Percentiles rank a stretch among this genome's conserved stretches.
Evolutionary conservation across 2,888 invertebrate species (phyloP).

Genomic region (Hydrotaea diabolus): DNA sequence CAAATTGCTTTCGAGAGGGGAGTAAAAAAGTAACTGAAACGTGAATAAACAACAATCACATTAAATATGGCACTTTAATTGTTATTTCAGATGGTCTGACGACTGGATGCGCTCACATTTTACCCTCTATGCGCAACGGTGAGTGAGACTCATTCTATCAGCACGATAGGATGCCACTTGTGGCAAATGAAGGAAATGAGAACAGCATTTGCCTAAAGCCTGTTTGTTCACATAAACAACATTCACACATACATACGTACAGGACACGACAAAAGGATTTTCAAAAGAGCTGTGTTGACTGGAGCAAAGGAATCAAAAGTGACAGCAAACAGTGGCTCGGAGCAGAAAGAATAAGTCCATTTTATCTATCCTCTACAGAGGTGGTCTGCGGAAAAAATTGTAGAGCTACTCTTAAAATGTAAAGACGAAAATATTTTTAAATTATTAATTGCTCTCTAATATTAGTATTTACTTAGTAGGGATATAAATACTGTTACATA

Average conservation of each 20-base stretch:
- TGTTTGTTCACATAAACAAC: conserved; percentile 20
- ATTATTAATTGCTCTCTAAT: no score
- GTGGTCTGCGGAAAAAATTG: no score
- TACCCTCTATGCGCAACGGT: neutral
- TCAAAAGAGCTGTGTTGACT: neutral
- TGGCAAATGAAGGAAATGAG: conserved; percentile 58
- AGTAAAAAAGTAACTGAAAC: conserved; percentile 49
- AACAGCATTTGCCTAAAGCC: conserved; percentile 54
- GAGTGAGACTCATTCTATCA: conserved; percentile 25
- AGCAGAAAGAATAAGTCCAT: no score
- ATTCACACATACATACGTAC: neutral
- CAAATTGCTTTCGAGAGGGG: conserved; percentile 13
- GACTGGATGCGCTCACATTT: conserved; percentile 32
- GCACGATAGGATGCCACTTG: conserved; percentile 1
- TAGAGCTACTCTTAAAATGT: no score
- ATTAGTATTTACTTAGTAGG: no score
- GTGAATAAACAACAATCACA: conserved; percentile 53
- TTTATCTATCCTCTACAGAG: no score
- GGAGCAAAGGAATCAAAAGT: neutral
- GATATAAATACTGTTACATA: no score
- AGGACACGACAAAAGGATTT: neutral
- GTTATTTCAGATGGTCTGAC: conserved; percentile 61
- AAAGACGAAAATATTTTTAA: no score
- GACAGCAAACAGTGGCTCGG: neutral
- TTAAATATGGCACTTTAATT: conserved; percentile 28